phyloP scores from a whole-genome alignment of 2,113 vertebrate species.

The Lamprotornis superbus region DNA sequence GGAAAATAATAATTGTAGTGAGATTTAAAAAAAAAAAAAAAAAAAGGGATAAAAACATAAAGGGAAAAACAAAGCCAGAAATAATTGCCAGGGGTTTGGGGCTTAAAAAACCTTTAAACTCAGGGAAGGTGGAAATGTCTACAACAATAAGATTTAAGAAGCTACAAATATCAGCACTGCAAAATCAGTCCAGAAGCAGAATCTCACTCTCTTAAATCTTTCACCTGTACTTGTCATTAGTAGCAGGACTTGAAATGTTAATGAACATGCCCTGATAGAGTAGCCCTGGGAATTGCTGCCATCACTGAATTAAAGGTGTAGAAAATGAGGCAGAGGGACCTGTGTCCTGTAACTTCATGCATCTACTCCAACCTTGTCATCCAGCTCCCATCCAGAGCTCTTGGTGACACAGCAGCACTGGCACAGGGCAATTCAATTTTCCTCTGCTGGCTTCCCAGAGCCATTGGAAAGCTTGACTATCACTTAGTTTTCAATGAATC shows the following conservation, averaged over 20 bases:
- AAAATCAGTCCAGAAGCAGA: neutral
- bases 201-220: neutral
- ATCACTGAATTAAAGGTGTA: neutral
- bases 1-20: neutral
- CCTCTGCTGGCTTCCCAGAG: neutral
- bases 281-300: neutral
- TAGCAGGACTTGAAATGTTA: neutral
- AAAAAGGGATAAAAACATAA: rapidly evolving
- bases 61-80: neutral
- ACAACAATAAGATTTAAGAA: neutral
- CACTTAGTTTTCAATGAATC: neutral
- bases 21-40: neutral
- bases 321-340: neutral
- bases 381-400: neutral
- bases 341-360: neutral
- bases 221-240: neutral
- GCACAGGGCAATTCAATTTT: slow-evolving; percentile 16
- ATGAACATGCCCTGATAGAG: neutral
- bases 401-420: neutral
- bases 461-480: neutral
- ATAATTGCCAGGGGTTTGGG: neutral
- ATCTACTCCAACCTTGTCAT: neutral
- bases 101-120: neutral
- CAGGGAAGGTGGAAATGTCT: neutral
- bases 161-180: neutral